These are phyloP conservation scores for Callopanchax toddi DNA, from an alignment of 2,113 vertebrate genomes.

Conservation along the genomic window DNA sequence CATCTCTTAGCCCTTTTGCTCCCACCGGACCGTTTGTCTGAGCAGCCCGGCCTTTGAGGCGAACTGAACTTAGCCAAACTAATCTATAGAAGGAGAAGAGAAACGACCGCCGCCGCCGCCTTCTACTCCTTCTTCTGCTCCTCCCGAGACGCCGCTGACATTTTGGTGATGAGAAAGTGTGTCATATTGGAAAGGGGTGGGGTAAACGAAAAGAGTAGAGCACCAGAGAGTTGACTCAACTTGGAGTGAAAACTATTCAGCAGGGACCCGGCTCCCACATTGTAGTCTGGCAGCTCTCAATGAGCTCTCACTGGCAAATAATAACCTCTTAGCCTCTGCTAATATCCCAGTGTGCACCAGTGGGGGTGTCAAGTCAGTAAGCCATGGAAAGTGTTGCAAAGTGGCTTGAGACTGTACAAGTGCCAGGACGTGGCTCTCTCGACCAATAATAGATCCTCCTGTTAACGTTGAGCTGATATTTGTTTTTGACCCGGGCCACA, in stretches of 20 bases:
- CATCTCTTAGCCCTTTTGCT: slow-evolving; percentile 19
- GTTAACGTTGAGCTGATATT: neutral
- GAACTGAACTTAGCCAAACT: slow-evolving; percentile 60
- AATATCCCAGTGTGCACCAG: slow-evolving; percentile 37
- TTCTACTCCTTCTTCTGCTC: neutral
- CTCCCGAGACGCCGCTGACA: slow-evolving; percentile 67
- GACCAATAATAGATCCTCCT: slow-evolving; percentile 18
- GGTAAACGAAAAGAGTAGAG: neutral
- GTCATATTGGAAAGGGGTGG: slow-evolving; percentile 27
- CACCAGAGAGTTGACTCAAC: slow-evolving; percentile 40
- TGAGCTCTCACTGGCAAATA: slow-evolving; percentile 43
- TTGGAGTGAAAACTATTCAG: slow-evolving; percentile 34
- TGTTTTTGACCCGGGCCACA: neutral
- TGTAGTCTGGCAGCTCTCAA: slow-evolving; percentile 29
- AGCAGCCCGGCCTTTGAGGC: slow-evolving; percentile 51
- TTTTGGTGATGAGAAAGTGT: slow-evolving; percentile 62
- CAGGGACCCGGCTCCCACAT: slow-evolving; percentile 19
- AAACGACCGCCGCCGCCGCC: slow-evolving; percentile 21
- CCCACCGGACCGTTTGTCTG: slow-evolving; percentile 41
- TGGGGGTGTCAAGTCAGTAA: slow-evolving; percentile 28
- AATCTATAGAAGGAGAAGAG: slow-evolving; percentile 54
- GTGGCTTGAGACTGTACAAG: slow-evolving; percentile 17
- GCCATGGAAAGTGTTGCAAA: slow-evolving; percentile 33
- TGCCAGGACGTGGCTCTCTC: slow-evolving; percentile 10
- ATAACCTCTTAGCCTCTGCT: slow-evolving; percentile 44